These are phyloP conservation scores for Bujurquina vittata DNA, from an alignment of 2,113 vertebrate genomes.

Conservation along the genomic window DNA sequence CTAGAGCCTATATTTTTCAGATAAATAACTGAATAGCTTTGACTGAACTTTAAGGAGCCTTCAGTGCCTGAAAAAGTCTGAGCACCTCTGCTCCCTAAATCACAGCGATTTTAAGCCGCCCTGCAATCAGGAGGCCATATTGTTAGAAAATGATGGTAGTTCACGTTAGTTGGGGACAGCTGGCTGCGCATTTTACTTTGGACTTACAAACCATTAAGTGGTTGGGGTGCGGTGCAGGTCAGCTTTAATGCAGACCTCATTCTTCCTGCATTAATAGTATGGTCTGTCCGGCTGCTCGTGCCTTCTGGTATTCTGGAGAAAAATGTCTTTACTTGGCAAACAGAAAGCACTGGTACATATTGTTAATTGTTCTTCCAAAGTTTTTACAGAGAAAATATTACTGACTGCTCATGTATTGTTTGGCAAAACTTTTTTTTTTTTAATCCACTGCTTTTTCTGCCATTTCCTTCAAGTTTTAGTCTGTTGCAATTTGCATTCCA, in stretches of 20 bases:
- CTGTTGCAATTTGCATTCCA: not conserved
- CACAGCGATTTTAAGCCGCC: not conserved
- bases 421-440: not conserved
- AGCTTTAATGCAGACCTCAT: not conserved
- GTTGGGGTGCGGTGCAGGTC: constrained; percentile 3
- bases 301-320: not conserved
- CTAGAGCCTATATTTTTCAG: not conserved
- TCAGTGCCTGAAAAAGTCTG: not conserved
- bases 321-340: not conserved
- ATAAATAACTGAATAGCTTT: not conserved
- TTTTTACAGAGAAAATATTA: not conserved
- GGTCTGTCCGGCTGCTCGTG: not conserved
- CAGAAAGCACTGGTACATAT: not conserved
- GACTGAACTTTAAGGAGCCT: not conserved
- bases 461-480: not conserved
- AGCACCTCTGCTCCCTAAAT: not conserved
- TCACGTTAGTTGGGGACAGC: constrained; percentile 6
- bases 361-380: not conserved
- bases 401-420: not conserved
- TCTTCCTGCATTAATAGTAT: not conserved
- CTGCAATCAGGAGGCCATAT: constrained; percentile 10
- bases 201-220: not conserved
- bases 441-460: not conserved
- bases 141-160: not conserved
- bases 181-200: not conserved